A percentile compares a stretch with the other conserved stretches of the same genome.
phyloP scores from a whole-genome alignment of 2,797 vertebrate genomes.

The Ciconia nigra region DNA sequence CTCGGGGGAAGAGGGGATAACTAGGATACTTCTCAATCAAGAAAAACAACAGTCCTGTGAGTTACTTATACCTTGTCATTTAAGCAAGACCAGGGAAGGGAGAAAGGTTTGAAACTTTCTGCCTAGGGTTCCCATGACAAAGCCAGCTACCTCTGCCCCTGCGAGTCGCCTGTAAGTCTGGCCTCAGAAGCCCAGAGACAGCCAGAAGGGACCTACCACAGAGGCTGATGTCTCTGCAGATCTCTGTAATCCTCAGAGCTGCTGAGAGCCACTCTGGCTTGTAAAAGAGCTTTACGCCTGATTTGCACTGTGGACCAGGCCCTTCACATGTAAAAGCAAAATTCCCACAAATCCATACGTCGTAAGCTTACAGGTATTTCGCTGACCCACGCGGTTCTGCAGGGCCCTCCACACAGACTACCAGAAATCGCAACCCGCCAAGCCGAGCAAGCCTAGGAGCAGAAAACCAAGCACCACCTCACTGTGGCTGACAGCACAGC shows the following conservation, averaged over 20 bases:
- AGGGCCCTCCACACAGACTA: not conserved
- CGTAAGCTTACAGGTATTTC: not conserved
- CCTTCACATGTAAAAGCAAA: fast-evolving
- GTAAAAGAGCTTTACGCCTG: not conserved
- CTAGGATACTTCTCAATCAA: not conserved
- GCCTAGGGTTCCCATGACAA: not conserved
- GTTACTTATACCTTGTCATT: not conserved
- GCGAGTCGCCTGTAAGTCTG: fast-evolving
- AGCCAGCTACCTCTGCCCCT: not conserved
- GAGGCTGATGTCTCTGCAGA: not conserved
- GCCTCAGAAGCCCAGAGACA: not conserved
- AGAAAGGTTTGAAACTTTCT: not conserved
- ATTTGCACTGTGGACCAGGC: not conserved
- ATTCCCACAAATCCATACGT: not conserved
- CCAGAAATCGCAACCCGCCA: not conserved
- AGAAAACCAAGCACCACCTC: not conserved
- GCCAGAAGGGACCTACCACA: not conserved
- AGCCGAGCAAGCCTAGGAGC: not conserved
- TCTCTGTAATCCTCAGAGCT: not conserved
- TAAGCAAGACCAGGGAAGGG: not conserved
- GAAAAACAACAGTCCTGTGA: not conserved
- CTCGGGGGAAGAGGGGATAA: not conserved
- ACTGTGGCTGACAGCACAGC: not conserved
- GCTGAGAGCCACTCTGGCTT: not conserved
- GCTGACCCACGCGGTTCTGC: not conserved